These are phyloP conservation scores for Pocillopora damicornis DNA, from an alignment of 64 coral and sea anemone species.

Conservation along the genomic window DNA sequence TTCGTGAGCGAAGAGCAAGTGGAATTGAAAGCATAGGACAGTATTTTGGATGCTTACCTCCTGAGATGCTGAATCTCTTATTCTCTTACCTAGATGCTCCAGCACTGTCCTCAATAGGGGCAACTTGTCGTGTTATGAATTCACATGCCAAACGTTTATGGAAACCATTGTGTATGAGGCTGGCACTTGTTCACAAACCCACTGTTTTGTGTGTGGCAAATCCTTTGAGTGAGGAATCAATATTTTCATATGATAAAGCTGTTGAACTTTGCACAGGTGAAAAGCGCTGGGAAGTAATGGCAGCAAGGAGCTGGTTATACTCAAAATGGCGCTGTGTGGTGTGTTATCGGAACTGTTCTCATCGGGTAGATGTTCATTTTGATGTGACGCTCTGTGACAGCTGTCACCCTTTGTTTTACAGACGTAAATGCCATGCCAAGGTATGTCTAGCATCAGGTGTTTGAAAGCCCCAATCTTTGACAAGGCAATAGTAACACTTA, in stretches of 20 bases:
- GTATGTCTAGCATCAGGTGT: slow-evolving; percentile 28
- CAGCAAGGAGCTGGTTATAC: slow-evolving; percentile 88
- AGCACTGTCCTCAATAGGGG: slow-evolving; percentile 74
- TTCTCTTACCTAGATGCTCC: slow-evolving; percentile 89
- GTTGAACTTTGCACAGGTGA: slow-evolving; percentile 68
- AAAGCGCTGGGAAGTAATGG: slow-evolving; percentile 77
- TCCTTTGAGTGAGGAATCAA: slow-evolving; percentile 51
- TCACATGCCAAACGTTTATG: slow-evolving; percentile 72
- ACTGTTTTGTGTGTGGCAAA: slow-evolving; percentile 90
- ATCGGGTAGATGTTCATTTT: slow-evolving; percentile 84
- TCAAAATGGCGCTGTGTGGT: slow-evolving; percentile 96
- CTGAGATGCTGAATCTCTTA: slow-evolving; percentile 85
- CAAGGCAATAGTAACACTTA: too few relatives aligned
- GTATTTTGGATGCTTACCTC: slow-evolving; percentile 81
- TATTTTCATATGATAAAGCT: slow-evolving; percentile 91
- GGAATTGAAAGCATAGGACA: slow-evolving; percentile 82
- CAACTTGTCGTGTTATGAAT: slow-evolving; percentile 75
- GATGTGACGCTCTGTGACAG: slow-evolving; percentile 93
- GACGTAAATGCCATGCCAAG: slow-evolving; percentile 99
- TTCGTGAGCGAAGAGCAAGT: slow-evolving; percentile 54
- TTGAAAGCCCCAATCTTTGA: background rate
- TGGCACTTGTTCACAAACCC: slow-evolving; percentile 57
- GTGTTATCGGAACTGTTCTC: slow-evolving; percentile 84
- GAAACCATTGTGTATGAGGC: slow-evolving; percentile 69
- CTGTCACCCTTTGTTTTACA: slow-evolving; percentile 92